Evolutionary conservation across 2,888 invertebrate genomes (phyloP), one percentile per base, ranked within the genome.

Genomic region (Noctua fimbriata): DNA sequence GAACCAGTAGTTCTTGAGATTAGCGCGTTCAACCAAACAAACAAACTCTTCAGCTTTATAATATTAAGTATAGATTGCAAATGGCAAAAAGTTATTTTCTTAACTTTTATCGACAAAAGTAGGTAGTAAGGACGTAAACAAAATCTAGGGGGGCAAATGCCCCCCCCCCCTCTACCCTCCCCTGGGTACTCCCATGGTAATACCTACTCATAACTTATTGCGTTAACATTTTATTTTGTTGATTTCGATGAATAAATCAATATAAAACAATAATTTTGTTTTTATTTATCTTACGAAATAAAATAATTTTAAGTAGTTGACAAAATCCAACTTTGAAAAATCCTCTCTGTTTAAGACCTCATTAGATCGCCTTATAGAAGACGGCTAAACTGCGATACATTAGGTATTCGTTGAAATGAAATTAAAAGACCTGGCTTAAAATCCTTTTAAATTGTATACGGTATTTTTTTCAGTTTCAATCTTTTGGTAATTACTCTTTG

Each of bases 171-270:
- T n/a, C 36, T 36, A 5, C 4, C 36, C 36, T 36, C 36, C 4
- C 36, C 5, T 36, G 36, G 5, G 36, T 36, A 36, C 36, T 4
- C 36, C 36, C 36, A 4, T 36, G 36, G 36, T 36, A 73, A 58
- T 73, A 69, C 69, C 67, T 73, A 81, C 72, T 81, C 73, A 74
- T 88, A 67, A 83, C 83, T 83, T 83, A 86, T 84, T 81, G 81
- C 84, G 84, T 87, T 87, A 83, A 84, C 67, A 82, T 44, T 36
- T 41, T n/a, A 79, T 76, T 67, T 67, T 81, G 81, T 73, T 81
- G 60, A 75, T 72, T 75, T 78, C 18, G 10, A 71, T 85, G 41
- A 85, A 77, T 89, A 87, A 81, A 81, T 84, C 44, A 73, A 73
- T 69, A 60, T 69, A 18, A 36, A 58, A 18, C 32, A 21, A 7